Evolutionary conservation across 2,113 vertebrate species (phyloP), one percentile per base, ranked within the genome.

Genomic region (Calonectris borealis): DNA sequence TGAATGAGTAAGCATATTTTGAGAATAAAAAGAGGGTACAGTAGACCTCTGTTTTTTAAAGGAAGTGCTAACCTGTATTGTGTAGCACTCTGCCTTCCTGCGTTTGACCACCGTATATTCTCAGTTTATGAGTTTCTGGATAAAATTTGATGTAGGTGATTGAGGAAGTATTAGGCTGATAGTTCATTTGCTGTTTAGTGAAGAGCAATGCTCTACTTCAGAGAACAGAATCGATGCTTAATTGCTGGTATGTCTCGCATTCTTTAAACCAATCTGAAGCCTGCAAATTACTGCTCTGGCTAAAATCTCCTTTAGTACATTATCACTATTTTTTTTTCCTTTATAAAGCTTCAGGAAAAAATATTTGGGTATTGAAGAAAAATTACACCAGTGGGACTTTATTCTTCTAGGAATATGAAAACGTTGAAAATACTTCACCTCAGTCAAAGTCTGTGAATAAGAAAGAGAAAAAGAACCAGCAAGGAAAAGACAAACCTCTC

Each of bases 401-500:
- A 76, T 96, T 97, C 94, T 97, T 95, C 70, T 82, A 99, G 98
- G 98, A 98, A 64, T 90, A 94, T 96, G 98, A 97, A 96, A 98
- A 89, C 92, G 85, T 96, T 93, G 99, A 98, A 94, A 95, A 97
- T 54, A 92, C 98, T 88, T 99, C 99, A 48, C 97, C 98, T 88
- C 99, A 99, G 92, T 97, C 98, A 85, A 98, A 98, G 94, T 97
- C 97, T 94, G 97, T 97, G 70, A 98, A 98, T 82, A 99, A 99
- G 97, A 99, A 99, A 95, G 99, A 99, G 65, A 99, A 99, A 97
- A 99, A 98, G 97, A 99, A 97, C 89, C 98, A 99, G 48, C 99
- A 99, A 96, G 98, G 98, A 82, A 99, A 99, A 98, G 99, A 99
- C 90, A 99, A 98, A 97, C 99, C 98, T 97, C 94, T 98, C 54